Conservation (phyloP, 2,797 vertebrate species). For the Nothura maculosa region DNA sequence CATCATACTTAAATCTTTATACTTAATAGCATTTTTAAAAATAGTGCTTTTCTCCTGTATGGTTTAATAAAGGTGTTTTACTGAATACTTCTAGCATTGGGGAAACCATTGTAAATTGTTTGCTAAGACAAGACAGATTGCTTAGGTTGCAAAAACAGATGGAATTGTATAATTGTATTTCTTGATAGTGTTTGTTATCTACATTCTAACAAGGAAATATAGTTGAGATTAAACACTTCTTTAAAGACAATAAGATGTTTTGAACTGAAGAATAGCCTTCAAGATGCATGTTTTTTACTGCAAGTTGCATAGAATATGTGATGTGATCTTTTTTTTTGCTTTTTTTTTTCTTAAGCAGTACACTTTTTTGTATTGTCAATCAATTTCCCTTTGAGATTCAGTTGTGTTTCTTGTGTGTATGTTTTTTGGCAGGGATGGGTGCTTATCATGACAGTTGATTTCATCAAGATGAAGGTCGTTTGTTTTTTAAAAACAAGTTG, state of each 20-base stretch:
- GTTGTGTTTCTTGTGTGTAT: not conserved
- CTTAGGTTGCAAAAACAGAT: not conserved
- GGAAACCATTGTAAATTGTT: not conserved
- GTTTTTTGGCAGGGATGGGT: not conserved
- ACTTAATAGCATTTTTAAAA: not conserved
- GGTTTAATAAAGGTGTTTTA: not conserved
- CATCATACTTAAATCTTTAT: not conserved
- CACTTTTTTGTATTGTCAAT: not conserved
- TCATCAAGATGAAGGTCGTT: not conserved
- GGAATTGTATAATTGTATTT: not conserved
- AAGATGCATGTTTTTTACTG: not conserved
- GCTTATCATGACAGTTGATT: conserved; percentile 10
- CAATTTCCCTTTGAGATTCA: not conserved
- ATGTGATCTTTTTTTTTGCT: too few relatives aligned
- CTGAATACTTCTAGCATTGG: not conserved
- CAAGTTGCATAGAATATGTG: not conserved
- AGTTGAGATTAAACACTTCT: not conserved
- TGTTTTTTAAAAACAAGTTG: conserved; percentile 1
- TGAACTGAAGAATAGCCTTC: conserved; percentile 20
- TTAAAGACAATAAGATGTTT: not conserved
- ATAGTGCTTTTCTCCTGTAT: not conserved
- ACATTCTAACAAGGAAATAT: not conserved
- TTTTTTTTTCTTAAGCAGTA: not conserved
- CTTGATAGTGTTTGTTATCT: not conserved
- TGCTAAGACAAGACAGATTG: not conserved